These are phyloP conservation scores for Oryzias woworae DNA, from an alignment of 2,113 vertebrate genomes.

Conservation along the genomic window DNA sequence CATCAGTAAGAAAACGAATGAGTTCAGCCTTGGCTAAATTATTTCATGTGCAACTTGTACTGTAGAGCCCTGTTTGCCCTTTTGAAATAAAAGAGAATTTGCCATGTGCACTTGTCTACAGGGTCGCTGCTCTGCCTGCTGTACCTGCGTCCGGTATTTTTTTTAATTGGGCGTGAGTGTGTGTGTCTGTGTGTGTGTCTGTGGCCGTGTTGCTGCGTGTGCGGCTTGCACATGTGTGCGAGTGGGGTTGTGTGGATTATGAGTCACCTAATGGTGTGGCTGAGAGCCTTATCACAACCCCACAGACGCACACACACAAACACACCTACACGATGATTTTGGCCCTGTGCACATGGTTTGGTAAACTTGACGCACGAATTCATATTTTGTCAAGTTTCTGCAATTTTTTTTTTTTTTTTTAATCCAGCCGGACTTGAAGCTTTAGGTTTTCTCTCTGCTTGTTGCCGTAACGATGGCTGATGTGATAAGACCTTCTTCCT, in stretches of 20 bases:
- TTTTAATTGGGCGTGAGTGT: slow-evolving; percentile 38
- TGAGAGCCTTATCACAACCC: slow-evolving; percentile 72
- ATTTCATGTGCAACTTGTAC: slow-evolving; percentile 78
- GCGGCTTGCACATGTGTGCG: slow-evolving; percentile 41
- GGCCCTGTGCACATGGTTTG: slow-evolving; percentile 39
- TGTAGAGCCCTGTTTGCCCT: slow-evolving; percentile 75
- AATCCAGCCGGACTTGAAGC: slow-evolving; percentile 56
- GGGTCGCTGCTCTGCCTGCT: slow-evolving; percentile 32
- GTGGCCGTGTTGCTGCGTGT: slow-evolving; percentile 22
- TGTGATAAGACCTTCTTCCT: slow-evolving; percentile 80
- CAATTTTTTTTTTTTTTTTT: slow-evolving; percentile 6
- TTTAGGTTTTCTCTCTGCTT: slow-evolving; percentile 46
- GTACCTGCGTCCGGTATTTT: not conserved
- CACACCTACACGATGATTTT: slow-evolving; percentile 61
- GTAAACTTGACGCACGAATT: slow-evolving; percentile 54
- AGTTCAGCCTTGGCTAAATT: slow-evolving; percentile 73
- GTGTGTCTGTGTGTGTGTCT: slow-evolving; percentile 35
- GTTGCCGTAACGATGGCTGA: slow-evolving; percentile 80
- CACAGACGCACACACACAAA: slow-evolving; percentile 64
- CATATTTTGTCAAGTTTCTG: not conserved
- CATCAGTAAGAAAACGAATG: slow-evolving; percentile 70
- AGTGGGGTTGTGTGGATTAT: slow-evolving; percentile 65
- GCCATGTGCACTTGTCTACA: slow-evolving; percentile 60
- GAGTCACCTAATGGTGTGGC: slow-evolving; percentile 76
- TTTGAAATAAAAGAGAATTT: slow-evolving; percentile 77